Percentiles rank a stretch among this genome's conserved stretches.
These are phyloP conservation scores for Venustoraphidia nigricollis DNA, from an alignment of 2,888 invertebrate species.

Conservation along the genomic window DNA sequence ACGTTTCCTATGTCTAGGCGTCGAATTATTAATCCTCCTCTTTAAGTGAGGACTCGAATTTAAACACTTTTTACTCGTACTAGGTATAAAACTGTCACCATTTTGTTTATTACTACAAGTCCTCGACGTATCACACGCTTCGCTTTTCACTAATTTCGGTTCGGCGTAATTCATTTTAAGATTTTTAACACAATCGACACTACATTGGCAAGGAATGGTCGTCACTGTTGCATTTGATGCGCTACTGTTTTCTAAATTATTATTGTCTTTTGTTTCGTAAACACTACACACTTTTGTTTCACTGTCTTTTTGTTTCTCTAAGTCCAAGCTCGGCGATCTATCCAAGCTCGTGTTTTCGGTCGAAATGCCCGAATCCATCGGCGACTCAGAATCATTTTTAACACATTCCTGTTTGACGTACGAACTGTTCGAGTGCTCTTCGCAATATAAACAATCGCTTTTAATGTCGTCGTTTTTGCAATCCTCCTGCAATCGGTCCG, in stretches of 20 bases:
- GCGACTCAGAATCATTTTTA: slow-evolving; percentile 19
- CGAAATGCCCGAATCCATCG: slow-evolving; percentile 52
- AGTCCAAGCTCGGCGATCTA: slow-evolving; percentile 42
- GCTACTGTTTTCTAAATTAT: slow-evolving; percentile 15
- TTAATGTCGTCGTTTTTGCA: slow-evolving; percentile 11
- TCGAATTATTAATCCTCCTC: neutral
- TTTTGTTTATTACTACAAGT: neutral
- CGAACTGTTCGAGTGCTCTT: slow-evolving; percentile 7
- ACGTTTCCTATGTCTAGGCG: neutral
- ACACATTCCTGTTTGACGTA: slow-evolving; percentile 4
- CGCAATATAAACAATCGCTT: slow-evolving; percentile 5
- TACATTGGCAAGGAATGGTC: slow-evolving; percentile 5
- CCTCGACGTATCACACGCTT: slow-evolving; percentile 1
- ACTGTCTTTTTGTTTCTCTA: slow-evolving; percentile 9
- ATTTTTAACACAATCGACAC: slow-evolving; percentile 3
- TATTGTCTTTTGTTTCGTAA: neutral
- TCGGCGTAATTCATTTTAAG: slow-evolving; percentile 5
- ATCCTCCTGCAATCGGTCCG: slow-evolving; percentile 3
- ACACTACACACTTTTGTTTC: neutral
- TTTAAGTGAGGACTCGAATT: slow-evolving; percentile 2
- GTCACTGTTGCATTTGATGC: slow-evolving; percentile 27
- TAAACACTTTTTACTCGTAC: slow-evolving; percentile 4
- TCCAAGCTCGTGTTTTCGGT: slow-evolving; percentile 58
- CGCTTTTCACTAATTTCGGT: neutral
- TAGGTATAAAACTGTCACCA: neutral